phyloP scores from a whole-genome alignment of 2,888 invertebrate genomes.

The Dermolepida albohirtum region DNA sequence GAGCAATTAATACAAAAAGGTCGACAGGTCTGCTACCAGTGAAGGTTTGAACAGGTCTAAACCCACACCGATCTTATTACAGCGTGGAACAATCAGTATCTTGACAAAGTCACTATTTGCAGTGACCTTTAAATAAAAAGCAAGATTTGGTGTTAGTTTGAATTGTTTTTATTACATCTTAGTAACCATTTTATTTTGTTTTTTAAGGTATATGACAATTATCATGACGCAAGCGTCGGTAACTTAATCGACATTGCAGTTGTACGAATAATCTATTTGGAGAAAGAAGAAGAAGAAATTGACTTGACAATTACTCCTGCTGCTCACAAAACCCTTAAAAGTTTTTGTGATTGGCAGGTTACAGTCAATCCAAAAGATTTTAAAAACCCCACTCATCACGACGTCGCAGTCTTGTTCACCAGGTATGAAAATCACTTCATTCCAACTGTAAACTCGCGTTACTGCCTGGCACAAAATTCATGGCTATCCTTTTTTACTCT shows the following conservation, averaged over 20 bases:
- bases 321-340: slow-evolving; percentile 70
- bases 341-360: slow-evolving; percentile 75
- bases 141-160: no score
- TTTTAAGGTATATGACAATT: slow-evolving; percentile 63
- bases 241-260: slow-evolving; percentile 71
- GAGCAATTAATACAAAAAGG: no score
- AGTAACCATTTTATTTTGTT: background rate
- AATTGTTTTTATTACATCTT: no score
- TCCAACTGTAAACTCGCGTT: no score
- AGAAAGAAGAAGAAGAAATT: slow-evolving; percentile 68
- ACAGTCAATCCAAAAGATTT: slow-evolving; percentile 69
- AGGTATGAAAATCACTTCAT: slow-evolving; percentile 60
- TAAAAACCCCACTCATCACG: slow-evolving; percentile 71
- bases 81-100: no score
- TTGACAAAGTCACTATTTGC: no score
- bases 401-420: slow-evolving; percentile 72
- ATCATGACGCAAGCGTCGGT: slow-evolving; percentile 67
- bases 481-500: no score
- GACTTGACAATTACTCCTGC: slow-evolving; percentile 67
- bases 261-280: slow-evolving; percentile 70
- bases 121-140: no score
- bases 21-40: no score
- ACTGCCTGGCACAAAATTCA: no score
- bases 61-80: no score
- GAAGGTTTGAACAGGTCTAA: no score